Base-by-base conservation (phyloP, 92 coral and sea anemone genomes). In the Virgularia gustaviana region DNA sequence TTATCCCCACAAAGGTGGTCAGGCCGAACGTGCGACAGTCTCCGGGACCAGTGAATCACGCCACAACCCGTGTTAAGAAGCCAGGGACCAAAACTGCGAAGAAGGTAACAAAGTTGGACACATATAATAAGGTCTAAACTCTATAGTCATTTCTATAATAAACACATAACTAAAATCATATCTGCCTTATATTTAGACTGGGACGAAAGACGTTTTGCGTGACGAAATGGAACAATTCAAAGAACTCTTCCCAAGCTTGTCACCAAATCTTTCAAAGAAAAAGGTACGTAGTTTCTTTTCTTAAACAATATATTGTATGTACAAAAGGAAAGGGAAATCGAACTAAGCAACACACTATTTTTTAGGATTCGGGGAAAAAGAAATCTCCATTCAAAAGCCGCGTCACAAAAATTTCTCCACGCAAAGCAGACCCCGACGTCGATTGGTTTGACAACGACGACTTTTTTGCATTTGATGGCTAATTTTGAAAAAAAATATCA, bases 371-470 rank as follows among this genome's bases (percentile, higher is more conserved):
- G 20, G 5, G n/a, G 23, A 2, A 36, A 20, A 87, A 83, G 79
- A 92, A 82, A 49, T 68, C 86, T 36, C 90, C 92, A 51, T 92
- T 89, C 79, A 87, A 76, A 68, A 79, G 90, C 72, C 88, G 87
- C 59, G 61, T 86, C 38, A 82, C 90, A 8, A 85, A 88, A 74
- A 71, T 80, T 45, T 88, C 79, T 23, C 83, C 98, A 49, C 39
- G 75, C 12, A 79, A 72, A 29, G 80, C 42, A 4, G 77, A 81
- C n/a, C 83, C 83, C 37, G 83, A 85, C 34, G 76, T 85, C 52
- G 90, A 86, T 22, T 92, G 98, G 98, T 92, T 92, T 71, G 98
- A 92, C 57, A 84, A 88, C 43, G 96, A 90, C 74, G 81, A 82
- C 35, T 77, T 90, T 13, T 90, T 90, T 71, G 96, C 92, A 35